Conservation (phyloP, 2,797 vertebrate genomes). For the Huso huso region DNA sequence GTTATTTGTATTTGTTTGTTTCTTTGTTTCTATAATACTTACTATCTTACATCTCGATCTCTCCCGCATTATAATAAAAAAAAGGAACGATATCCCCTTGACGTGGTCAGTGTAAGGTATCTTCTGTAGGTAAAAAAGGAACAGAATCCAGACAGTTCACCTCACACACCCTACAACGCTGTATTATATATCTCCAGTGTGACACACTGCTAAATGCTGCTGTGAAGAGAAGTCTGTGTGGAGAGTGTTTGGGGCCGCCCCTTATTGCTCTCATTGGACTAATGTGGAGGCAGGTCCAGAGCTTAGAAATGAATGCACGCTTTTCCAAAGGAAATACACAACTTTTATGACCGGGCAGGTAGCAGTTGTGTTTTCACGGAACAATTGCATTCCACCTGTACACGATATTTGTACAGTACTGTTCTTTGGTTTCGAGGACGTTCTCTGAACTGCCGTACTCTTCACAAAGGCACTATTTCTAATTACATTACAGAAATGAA, state of each 20-base stretch:
- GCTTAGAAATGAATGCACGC: conserved; percentile 71
- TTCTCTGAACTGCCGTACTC: no score
- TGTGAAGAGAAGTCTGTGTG: conserved; percentile 63
- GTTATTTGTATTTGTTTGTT: background rate
- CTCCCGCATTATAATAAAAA: conserved; percentile 36
- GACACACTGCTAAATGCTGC: conserved; percentile 72
- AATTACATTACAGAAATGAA: no score
- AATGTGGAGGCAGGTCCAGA: conserved; percentile 83
- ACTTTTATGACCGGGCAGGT: conserved; percentile 47
- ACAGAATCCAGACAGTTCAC: conserved; percentile 42
- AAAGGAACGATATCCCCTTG: conserved; percentile 3
- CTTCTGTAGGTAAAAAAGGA: conserved; percentile 24
- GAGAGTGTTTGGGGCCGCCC: conserved; percentile 66
- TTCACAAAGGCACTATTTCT: no score
- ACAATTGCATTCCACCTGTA: conserved; percentile 14
- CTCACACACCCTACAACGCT: conserved; percentile 35
- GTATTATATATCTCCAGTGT: conserved; percentile 60
- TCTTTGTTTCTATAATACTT: conserved; percentile 40
- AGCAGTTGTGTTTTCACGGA: conserved; percentile 17
- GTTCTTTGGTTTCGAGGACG: no score
- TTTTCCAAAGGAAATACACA: conserved; percentile 44
- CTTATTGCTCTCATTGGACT: conserved; percentile 85
- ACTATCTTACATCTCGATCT: conserved; percentile 45
- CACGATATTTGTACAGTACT: background rate
- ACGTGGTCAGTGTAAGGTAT: conserved; percentile 8